Evolutionary conservation across 2,888 invertebrate species (phyloP).

Genomic region (Lasioglossum morio): DNA sequence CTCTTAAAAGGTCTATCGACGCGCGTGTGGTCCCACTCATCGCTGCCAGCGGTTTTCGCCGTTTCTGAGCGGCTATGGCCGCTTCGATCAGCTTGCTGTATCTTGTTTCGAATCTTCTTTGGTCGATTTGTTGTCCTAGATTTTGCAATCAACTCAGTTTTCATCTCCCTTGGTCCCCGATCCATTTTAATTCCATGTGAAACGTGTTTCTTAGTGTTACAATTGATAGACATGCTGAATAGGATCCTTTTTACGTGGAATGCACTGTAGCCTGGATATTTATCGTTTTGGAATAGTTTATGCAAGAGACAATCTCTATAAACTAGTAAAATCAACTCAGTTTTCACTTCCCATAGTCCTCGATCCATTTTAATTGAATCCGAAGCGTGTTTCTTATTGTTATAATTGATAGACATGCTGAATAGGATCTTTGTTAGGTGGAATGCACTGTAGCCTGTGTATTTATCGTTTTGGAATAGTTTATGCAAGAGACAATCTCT

Average conservation of each 20-base stretch:
- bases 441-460: no score
- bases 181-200: no score
- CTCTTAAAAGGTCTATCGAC: slow-evolving; percentile 64
- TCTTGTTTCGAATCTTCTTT: neutral
- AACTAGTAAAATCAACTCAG: neutral
- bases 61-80: slow-evolving; percentile 29
- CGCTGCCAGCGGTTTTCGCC: slow-evolving; percentile 62
- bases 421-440: no score
- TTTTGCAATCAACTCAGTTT: neutral
- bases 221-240: no score
- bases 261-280: no score
- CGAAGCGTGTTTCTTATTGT: neutral
- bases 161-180: no score
- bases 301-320: no score
- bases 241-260: no score
- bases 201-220: no score
- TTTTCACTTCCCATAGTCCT: neutral
- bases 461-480: no score
- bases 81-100: neutral
- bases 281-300: no score
- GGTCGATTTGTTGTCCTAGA: neutral
- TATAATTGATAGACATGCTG: neutral
- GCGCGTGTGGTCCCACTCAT: slow-evolving; percentile 69
- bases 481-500: no score
- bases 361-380: neutral